These are phyloP conservation scores for Telenomus remus DNA, from an alignment of 1,140 invertebrate genomes.

Conservation along the genomic window DNA sequence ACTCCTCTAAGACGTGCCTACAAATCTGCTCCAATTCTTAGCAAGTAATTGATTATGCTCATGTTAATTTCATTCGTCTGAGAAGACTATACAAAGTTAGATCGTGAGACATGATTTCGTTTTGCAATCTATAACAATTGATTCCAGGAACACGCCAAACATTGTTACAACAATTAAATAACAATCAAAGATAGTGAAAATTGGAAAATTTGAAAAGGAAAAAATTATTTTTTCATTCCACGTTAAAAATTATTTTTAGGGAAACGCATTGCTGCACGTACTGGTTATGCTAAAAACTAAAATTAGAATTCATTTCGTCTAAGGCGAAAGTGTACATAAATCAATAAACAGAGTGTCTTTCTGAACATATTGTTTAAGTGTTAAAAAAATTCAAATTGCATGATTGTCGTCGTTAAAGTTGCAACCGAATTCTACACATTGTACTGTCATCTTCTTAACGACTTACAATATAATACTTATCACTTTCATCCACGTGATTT, in stretches of 20 bases:
- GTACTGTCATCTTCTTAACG: slow-evolving; percentile 14
- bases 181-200: not conserved
- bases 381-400: too few relatives aligned
- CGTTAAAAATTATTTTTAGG: too few relatives aligned
- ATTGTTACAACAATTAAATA: too few relatives aligned
- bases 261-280: too few relatives aligned
- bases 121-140: not conserved
- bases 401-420: too few relatives aligned
- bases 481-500: slow-evolving; percentile 34
- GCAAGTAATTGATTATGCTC: slow-evolving; percentile 38
- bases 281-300: too few relatives aligned
- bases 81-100: slow-evolving; percentile 20
- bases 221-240: too few relatives aligned
- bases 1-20: slow-evolving; percentile 56
- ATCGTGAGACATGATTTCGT: not conserved
- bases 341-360: too few relatives aligned
- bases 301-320: too few relatives aligned
- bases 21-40: slow-evolving; percentile 49
- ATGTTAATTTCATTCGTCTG: slow-evolving; percentile 31
- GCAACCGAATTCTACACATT: not conserved
- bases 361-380: too few relatives aligned
- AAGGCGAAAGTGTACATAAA: too few relatives aligned
- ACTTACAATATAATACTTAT: slow-evolving; percentile 19
- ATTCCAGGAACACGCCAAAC: too few relatives aligned
- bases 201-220: not conserved